phyloP scores from a whole-genome alignment of 2,797 vertebrate genomes.

The Yasuhikotakia modesta region DNA sequence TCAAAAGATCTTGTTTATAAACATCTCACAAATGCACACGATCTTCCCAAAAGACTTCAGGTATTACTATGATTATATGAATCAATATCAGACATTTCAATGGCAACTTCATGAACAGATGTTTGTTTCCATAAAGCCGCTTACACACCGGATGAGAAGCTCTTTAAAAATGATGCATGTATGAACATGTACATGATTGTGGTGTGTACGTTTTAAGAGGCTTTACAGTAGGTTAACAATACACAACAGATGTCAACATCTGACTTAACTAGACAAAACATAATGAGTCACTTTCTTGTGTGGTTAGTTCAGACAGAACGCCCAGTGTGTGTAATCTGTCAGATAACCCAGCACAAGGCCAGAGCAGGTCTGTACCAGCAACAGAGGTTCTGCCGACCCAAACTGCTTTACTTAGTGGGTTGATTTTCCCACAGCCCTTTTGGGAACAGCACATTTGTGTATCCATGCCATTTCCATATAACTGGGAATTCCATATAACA shows the following conservation, averaged over 20 bases:
- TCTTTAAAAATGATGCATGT: neutral
- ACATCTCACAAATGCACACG: slow-evolving; percentile 7
- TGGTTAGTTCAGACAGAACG: neutral
- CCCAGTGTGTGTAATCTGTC: neutral
- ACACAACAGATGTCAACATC: too few relatives aligned
- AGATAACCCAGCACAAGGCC: neutral
- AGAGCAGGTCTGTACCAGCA: neutral
- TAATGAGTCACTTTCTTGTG: neutral
- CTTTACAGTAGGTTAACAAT: neutral
- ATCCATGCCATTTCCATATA: neutral
- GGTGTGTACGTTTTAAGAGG: neutral
- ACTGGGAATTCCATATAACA: neutral
- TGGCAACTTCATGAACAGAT: neutral
- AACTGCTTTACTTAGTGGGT: neutral
- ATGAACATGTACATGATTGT: neutral
- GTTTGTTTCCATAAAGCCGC: neutral
- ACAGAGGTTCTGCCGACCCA: neutral
- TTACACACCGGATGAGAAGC: neutral
- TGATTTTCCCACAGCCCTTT: neutral
- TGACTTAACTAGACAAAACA: neutral
- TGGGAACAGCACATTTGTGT: neutral
- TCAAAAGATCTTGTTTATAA: slow-evolving; percentile 12
- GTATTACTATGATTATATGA: neutral
- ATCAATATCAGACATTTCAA: neutral
- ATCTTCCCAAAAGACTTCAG: slow-evolving; percentile 13